Evolutionary conservation across 2,888 invertebrate species (phyloP).

Genomic region (Fragum sueziense): DNA sequence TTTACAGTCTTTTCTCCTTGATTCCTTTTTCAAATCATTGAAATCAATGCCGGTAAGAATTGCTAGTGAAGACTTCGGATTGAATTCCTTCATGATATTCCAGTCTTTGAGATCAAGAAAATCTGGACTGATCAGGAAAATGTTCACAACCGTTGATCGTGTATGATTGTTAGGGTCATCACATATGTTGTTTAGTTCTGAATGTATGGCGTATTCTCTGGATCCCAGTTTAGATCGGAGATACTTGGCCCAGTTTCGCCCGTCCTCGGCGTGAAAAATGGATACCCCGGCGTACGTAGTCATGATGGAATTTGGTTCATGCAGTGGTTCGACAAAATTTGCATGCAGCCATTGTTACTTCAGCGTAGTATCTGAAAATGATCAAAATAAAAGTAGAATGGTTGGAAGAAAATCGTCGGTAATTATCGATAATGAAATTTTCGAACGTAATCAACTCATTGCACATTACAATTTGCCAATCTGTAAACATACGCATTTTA

Average conservation of each 20-base stretch:
- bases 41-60: conserved; percentile 49
- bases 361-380: too few relatives aligned
- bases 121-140: conserved; percentile 53
- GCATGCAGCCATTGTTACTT: too few relatives aligned
- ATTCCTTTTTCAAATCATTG: conserved; percentile 30
- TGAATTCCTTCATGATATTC: conserved; percentile 18
- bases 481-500: too few relatives aligned
- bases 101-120: conserved; percentile 44
- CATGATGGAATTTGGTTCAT: background rate
- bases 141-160: conserved; percentile 38
- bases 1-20: conserved; percentile 9
- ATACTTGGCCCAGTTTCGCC: conserved; percentile 50
- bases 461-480: too few relatives aligned
- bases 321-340: background rate
- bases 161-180: background rate
- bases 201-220: conserved; percentile 41
- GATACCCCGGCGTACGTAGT: conserved; percentile 17
- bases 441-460: too few relatives aligned
- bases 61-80: conserved; percentile 26
- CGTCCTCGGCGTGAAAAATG: conserved; percentile 39
- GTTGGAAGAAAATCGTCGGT: too few relatives aligned
- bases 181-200: conserved; percentile 32
- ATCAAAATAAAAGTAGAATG: too few relatives aligned
- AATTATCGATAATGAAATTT: too few relatives aligned
- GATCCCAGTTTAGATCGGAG: conserved; percentile 35